phyloP scores from a whole-genome alignment of 2,113 vertebrate genomes.

The Zosterops pallidus region DNA sequence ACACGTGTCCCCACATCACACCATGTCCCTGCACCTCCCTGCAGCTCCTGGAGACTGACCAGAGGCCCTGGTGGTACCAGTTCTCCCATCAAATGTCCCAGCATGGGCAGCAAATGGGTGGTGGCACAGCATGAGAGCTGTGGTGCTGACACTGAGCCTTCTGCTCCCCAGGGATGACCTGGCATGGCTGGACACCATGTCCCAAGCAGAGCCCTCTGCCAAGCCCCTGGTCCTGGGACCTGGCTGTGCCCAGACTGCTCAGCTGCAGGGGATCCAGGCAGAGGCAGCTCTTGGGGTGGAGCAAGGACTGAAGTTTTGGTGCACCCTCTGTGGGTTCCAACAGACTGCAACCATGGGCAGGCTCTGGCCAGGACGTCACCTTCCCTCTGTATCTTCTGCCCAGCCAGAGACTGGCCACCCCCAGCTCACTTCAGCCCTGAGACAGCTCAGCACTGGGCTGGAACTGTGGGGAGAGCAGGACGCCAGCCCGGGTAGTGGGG shows the following conservation, averaged over 20 bases:
- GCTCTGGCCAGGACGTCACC: background rate
- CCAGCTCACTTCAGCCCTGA: fast-evolving
- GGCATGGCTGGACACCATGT: fast-evolving
- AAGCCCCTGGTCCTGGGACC: background rate
- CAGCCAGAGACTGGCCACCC: background rate
- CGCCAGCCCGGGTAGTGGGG: background rate
- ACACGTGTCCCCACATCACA: background rate
- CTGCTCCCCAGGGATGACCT: fast-evolving
- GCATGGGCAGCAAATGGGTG: fast-evolving
- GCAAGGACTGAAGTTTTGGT: background rate
- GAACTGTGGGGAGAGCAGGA: background rate
- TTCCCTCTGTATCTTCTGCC: background rate
- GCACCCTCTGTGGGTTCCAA: background rate
- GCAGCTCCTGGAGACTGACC: fast-evolving
- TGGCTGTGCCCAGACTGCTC: background rate
- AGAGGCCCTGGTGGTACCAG: fast-evolving
- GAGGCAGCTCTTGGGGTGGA: background rate
- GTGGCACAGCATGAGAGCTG: background rate
- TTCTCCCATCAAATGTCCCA: background rate
- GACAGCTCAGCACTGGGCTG: fast-evolving
- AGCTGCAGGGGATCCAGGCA: fast-evolving
- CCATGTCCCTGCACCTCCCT: fast-evolving
- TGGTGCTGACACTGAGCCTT: background rate
- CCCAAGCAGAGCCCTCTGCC: background rate
- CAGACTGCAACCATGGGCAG: background rate